Evolutionary conservation across 1,140 invertebrate genomes (phyloP), one percentile per base, ranked within the genome.

Genomic region (Platorchestia sp.): DNA sequence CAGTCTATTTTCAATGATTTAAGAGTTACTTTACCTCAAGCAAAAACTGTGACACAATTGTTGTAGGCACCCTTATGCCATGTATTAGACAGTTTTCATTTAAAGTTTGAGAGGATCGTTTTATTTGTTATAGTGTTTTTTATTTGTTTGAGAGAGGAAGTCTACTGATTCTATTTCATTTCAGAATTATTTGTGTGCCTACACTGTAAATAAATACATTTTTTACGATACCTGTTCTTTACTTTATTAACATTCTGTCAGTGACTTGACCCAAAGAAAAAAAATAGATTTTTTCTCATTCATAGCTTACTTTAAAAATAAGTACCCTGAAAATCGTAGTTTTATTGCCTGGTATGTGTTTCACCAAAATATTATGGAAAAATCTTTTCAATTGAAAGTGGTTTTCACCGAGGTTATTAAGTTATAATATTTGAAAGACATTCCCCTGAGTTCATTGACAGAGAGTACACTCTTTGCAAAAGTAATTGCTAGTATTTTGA

Each of bases 201-300:
- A 89, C 87, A 19, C 87, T 89, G 87, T 89, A 89, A 42, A 89
- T 89, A 89, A 89, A 89, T 89, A 89, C 87, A 89, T 89, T 89
- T 89, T 89, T 16, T 89, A 41, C 43, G 5, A 89, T 89, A 89
- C 87, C 3, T 75, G 36, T 3, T 22, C 7, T 75, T 10, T 36
- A 10, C 36, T 75, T 75, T 36, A 19, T 27, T 75, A 36, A 75
- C 59, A 19, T 36, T 27, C 59, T 75, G 1, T 51, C 19, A 51
- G 6, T 51, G n/a, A n/a, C n/a, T n/a, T n/a, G n/a, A n/a, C n/a
- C n/a, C n/a, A 51, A 51, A 51, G 19, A 51, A 51, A 51, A 10
- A 19, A 51, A 51, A 51, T 51, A 19, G 19, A 51, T 51, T n/a
- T n/a, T n/a, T n/a, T n/a, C n/a, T n/a, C n/a, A n/a, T n/a, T n/a